Evolutionary conservation across 2,888 invertebrate species (phyloP), one percentile per base, ranked within the genome.

Genomic region (Melieria omissa): DNA sequence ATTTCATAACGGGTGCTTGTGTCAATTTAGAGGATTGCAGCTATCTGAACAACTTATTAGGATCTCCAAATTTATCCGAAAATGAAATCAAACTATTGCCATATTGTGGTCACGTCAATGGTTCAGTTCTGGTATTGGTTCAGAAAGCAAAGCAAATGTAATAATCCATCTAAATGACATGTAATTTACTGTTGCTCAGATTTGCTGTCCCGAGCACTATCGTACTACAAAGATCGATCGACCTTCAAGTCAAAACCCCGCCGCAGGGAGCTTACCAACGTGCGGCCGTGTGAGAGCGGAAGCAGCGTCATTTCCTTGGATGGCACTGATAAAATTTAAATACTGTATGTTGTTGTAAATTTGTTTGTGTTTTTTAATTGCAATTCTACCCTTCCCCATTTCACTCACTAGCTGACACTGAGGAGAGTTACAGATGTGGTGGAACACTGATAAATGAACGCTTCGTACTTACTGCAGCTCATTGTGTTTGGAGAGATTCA

Each of bases 381-480:
- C 6, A 55, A 4, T 9, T 54, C 6, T 12, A 12, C 16, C 29
- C 10, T 2, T 16, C 52, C 61, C 44, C 1, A 16, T 4, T 4
- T 60, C 54, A 52, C 8, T 29, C 44, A 84, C 52, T 77, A 90
- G 90, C 90, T 82, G 90, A 89, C 63, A 89, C 89, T 49, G 88
- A 88, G 0, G 88, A 86, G 79, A 90, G 91, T 0, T 92, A 92
- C 77, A 91, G 92, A 77, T 94, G 94, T 79, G 94, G 93, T 0
- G 94, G 93, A 0, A 92, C 91, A 0, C 85, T 94, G 49, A 92
- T 94, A 65, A 86, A 82, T 63, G 79, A 81, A 0, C 89, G 90
- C 76, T 94, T 94, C 81, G 90, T 94, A 0, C 77, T 94, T 66
- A 94, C 94, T 0, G 94, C 94, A 0, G 93, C 92, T 0, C 94